phyloP scores from a whole-genome alignment of 2,888 invertebrate genomes.

The Heliconius sara region DNA sequence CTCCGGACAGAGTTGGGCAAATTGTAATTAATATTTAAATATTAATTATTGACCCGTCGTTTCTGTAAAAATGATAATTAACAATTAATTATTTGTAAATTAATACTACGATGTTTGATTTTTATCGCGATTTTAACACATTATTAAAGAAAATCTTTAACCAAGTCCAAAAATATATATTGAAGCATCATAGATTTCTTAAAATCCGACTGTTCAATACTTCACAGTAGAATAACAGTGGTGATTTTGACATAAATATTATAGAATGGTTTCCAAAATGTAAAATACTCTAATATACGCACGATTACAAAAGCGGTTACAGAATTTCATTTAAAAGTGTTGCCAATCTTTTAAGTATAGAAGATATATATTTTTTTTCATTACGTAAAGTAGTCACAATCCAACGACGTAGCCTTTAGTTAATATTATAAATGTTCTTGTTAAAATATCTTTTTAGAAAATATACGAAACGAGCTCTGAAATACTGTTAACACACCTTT shows the following conservation, averaged over 20 bases:
- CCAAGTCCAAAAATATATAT: too few species aligned
- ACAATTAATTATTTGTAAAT: too few species aligned
- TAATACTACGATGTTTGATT: too few species aligned
- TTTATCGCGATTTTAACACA: too few species aligned
- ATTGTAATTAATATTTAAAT: not conserved
- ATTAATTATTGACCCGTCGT: too few species aligned
- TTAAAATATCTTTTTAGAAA: conserved; percentile 19
- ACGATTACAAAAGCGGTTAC: too few species aligned
- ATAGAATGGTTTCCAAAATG: not conserved
- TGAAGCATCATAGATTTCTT: too few species aligned
- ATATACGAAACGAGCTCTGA: conserved; percentile 11
- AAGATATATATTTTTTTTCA: not conserved
- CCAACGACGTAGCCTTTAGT: not conserved
- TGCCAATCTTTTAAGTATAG: not conserved
- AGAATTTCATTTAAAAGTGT: not conserved
- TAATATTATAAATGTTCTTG: conserved; percentile 7
- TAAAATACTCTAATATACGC: too few species aligned
- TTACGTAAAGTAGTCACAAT: not conserved
- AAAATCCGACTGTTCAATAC: not conserved
- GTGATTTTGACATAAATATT: not conserved
- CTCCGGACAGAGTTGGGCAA: not conserved
- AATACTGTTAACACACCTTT: conserved; percentile 12
- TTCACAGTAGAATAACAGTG: not conserved
- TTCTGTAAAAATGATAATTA: too few species aligned
- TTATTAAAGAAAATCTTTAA: too few species aligned